Conservation (phyloP, 2,113 vertebrate genomes). For the Podiceps cristatus region DNA sequence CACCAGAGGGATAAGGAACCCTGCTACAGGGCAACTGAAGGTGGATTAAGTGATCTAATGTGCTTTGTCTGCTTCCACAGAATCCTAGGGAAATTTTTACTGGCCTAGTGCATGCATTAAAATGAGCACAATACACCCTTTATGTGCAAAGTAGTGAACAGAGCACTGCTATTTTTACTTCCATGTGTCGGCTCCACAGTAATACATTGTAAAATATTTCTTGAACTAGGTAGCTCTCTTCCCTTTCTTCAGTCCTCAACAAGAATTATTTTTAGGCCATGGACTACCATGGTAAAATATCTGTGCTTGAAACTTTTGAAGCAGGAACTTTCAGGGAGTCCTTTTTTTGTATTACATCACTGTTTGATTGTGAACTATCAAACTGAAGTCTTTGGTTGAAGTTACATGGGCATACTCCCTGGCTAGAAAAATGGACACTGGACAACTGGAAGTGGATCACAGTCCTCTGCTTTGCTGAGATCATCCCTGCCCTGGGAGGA, state of each 20-base stretch:
- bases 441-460: not conserved
- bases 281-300: not conserved
- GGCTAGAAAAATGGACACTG: not conserved
- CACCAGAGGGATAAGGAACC: no score
- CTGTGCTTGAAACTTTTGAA: not conserved
- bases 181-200: not conserved
- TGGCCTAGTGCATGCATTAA: not conserved
- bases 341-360: not conserved
- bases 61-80: not conserved
- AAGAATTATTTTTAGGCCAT: not conserved
- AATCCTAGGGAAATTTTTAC: not conserved
- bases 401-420: not conserved
- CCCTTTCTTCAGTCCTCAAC: not conserved
- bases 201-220: not conserved
- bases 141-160: not conserved
- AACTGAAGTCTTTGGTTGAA: not conserved
- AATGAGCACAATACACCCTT: not conserved
- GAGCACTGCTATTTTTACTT: not conserved
- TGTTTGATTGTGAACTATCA: not conserved
- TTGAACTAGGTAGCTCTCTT: not conserved
- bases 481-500: not conserved
- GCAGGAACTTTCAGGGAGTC: not conserved
- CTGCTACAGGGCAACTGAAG: not conserved
- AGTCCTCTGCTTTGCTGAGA: not conserved
- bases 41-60: not conserved